phyloP scores from a whole-genome alignment of 2,113 vertebrate species.

The Chroicocephalus ridibundus region DNA sequence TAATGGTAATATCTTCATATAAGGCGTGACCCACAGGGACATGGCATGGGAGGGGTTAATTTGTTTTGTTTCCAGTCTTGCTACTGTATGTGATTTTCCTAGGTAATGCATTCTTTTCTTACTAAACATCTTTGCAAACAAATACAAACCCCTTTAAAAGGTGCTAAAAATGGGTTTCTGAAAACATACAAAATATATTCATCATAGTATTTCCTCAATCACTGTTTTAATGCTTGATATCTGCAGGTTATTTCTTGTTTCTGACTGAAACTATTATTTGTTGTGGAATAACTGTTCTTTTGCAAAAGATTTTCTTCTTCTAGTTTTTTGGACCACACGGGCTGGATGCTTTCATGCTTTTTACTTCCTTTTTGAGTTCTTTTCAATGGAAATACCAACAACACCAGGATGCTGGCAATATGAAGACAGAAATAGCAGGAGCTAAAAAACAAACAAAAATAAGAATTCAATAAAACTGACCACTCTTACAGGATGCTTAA shows the following conservation, averaged over 20 bases:
- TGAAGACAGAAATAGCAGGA: conserved; percentile 95
- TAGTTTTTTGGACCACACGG: conserved; percentile 35
- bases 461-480: neutral
- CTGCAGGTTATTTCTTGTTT: conserved; percentile 83
- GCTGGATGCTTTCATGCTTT: conserved; percentile 62
- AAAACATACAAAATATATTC: conserved; percentile 69
- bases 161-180: conserved; percentile 76
- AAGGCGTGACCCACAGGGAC: conserved; percentile 77
- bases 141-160: conserved; percentile 76
- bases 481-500: neutral
- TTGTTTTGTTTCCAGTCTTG: conserved; percentile 69
- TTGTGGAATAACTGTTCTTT: conserved; percentile 75
- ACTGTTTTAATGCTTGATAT: conserved; percentile 68
- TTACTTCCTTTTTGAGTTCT: conserved; percentile 77
- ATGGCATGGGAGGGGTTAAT: conserved; percentile 71
- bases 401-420: conserved; percentile 82
- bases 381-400: conserved; percentile 83
- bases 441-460: conserved; percentile 66
- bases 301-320: conserved; percentile 62
- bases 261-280: conserved; percentile 88
- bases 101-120: conserved; percentile 54
- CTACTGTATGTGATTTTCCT: conserved; percentile 61
- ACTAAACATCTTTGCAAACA: conserved; percentile 69
- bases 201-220: conserved; percentile 43
- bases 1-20: conserved; percentile 65